Conservation (phyloP, 2,797 vertebrate species). For the Gobio occitaniae region DNA sequence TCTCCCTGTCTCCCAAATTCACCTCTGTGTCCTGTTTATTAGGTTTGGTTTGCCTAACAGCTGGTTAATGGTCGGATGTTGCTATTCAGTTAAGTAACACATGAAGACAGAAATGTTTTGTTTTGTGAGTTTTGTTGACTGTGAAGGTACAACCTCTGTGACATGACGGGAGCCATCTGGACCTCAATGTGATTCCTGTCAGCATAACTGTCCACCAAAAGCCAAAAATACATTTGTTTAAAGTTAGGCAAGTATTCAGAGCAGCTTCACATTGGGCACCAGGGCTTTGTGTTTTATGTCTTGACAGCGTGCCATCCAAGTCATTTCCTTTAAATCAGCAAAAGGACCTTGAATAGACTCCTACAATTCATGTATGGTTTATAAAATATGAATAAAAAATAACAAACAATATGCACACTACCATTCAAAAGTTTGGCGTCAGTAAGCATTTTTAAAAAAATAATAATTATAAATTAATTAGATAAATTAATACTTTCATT, state of each 20-base stretch:
- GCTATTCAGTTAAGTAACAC: background rate
- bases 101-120: slow-evolving; percentile 21
- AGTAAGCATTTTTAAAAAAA: background rate
- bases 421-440: background rate
- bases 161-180: slow-evolving; percentile 25
- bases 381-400: background rate
- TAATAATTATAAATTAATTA: no score
- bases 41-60: slow-evolving; percentile 34
- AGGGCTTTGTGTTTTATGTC: slow-evolving; percentile 34
- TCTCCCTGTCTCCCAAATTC: background rate
- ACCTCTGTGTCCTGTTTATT: slow-evolving; percentile 8
- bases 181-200: slow-evolving; percentile 29
- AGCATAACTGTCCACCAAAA: background rate
- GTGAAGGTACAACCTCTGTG: background rate
- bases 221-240: slow-evolving; percentile 51
- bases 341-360: slow-evolving; percentile 3
- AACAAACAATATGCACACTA: background rate
- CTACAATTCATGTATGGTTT: background rate
- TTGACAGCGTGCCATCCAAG: background rate
- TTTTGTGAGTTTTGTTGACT: slow-evolving; percentile 1
- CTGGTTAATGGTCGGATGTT: slow-evolving; percentile 19
- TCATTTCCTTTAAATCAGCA: slow-evolving; percentile 17
- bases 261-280: slow-evolving; percentile 12
- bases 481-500: background rate
- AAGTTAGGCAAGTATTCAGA: slow-evolving; percentile 24